Base-by-base conservation (phyloP, 2,888 invertebrate genomes). In the Cephus nigrinus region DNA sequence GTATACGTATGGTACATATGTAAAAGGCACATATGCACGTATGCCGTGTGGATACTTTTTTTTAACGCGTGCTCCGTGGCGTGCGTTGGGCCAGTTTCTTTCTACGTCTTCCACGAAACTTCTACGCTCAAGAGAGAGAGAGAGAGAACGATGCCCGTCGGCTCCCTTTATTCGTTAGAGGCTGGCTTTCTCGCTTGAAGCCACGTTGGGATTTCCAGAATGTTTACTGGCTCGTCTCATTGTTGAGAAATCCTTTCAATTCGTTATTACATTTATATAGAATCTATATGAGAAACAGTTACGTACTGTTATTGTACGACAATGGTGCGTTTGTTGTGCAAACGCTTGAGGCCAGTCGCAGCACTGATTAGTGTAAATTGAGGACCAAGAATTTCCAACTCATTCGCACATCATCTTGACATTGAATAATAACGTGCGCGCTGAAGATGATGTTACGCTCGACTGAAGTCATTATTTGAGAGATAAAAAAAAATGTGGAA, bases 71-170 rank as follows among this genome's bases (percentile, higher is more conserved):
- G 31, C 40, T 36, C 32, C 31, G 76, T 76, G 76, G 76, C 76
- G 76, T 76, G 76, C 73, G 76, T 76, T 76, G 73, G 33, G 40
- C 72, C 72, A 76, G 76, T 76, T 76, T 76, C 76, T 76, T 71
- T 76, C 72, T 75, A 69, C 36, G 75, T 36, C 71, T 80, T 75
- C 79, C 71, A 79, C 74, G 80, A 80, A 80, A 79, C 79, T 77
- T 32, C 71, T 23, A 71, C 33, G 69, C 11, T 34, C 36, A 31
- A 32, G 73, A 74, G 68, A 73, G 55, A n/a, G 30, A 55, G 36
- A 33, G 33, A 31, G 72, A 40, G 34, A 73, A 33, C 9, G 40
- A 15, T 40, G 15, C 15, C 40, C 15, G 40, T 40, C 40, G 40
- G 40, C 40, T 40, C 11, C 31, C 9, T 33, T 73, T 73, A 40